Evolutionary conservation across 30 jellyfish, hydroid and myxozoan genomes (phyloP), one percentile per base, ranked within the genome.

Genomic region (Chironex yamaguchii): DNA sequence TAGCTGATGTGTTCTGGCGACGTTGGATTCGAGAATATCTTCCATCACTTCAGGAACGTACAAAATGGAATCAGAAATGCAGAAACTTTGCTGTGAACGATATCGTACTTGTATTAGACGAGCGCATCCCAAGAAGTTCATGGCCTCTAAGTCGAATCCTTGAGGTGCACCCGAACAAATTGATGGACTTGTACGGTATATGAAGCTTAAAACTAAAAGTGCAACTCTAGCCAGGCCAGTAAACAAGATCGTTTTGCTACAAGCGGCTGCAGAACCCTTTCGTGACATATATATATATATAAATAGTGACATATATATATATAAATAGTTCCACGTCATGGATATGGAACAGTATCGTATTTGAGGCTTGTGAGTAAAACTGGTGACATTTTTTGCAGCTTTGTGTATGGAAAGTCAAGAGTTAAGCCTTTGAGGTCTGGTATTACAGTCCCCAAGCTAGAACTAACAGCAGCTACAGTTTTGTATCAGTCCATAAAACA

Each of bases 1-100:
- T 85, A 27, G 84, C 84, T 2, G 84, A 71, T 53, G 62, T 65
- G 2, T 85, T 85, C 27, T 85, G 83, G 95, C 71, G 49, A 70
- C 28, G 93, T 29, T 83, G 93, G 93, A 33, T 52, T 0, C 50
- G 80, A 50, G 93, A 83, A 53, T 68, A 83, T 34, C 36, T 73
- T 11, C 86, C 86, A 17, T 21, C 31, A 12, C 28, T 73, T 32
- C 89, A 85, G 58, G 35, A 26, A 54, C 62, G 95, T n/a, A 63
- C 58, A 36, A 85, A 71, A 29, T 72, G 89, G 89, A 52, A 34
- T 32, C 58, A 20, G 28, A 74, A 25, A 36, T 24, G 24, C 36
- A 36, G 89, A 53, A 71, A 71, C 63, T 42, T 85, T 42, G 34
- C 65, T 62, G 64, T 34, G 20, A 30, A 36, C 32, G 89, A 85